Evolutionary conservation across 2,888 invertebrate genomes (phyloP).

Genomic region (Ligdia adustata): DNA sequence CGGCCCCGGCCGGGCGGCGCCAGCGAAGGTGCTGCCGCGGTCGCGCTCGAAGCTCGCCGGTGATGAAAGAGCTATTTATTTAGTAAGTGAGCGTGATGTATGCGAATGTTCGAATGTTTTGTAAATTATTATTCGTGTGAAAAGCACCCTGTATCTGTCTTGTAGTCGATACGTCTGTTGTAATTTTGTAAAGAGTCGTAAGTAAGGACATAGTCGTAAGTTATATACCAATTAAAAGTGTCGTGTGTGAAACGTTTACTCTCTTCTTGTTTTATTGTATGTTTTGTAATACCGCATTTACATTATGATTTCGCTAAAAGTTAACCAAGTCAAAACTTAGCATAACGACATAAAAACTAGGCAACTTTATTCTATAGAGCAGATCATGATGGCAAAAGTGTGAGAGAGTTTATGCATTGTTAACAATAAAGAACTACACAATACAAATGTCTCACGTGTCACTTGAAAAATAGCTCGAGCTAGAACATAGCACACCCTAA

Average conservation of each 20-base stretch:
- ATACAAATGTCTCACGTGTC: slow-evolving; percentile 34
- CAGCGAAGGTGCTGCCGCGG: slow-evolving; percentile 67
- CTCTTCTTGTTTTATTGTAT: slow-evolving; percentile 42
- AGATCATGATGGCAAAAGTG: slow-evolving; percentile 29
- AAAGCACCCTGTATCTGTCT: slow-evolving; percentile 77
- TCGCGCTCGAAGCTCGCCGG: slow-evolving; percentile 77
- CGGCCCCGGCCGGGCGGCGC: slow-evolving; percentile 73
- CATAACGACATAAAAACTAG: slow-evolving; percentile 12
- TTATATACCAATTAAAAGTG: slow-evolving; percentile 80
- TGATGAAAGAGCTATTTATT: slow-evolving; percentile 82
- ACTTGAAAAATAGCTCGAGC: slow-evolving; percentile 32
- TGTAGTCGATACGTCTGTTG: slow-evolving; percentile 81
- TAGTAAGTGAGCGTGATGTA: slow-evolving; percentile 81
- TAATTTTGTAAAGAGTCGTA: slow-evolving; percentile 84
- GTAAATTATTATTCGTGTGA: slow-evolving; percentile 83
- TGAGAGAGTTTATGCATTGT: slow-evolving; percentile 34
- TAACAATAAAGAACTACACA: slow-evolving; percentile 23
- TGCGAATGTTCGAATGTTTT: slow-evolving; percentile 78
- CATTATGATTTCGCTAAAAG: background rate
- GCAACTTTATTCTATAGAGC: slow-evolving; percentile 19
- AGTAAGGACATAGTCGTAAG: slow-evolving; percentile 76
- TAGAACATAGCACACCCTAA: slow-evolving; percentile 1
- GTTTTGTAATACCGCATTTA: background rate
- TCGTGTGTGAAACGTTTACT: slow-evolving; percentile 68
- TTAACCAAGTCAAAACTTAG: slow-evolving; percentile 1